A percentile compares a stretch with the other conserved stretches of the same genome.
phyloP scores from a whole-genome alignment of 2,113 vertebrate species.

The Perca fluviatilis region DNA sequence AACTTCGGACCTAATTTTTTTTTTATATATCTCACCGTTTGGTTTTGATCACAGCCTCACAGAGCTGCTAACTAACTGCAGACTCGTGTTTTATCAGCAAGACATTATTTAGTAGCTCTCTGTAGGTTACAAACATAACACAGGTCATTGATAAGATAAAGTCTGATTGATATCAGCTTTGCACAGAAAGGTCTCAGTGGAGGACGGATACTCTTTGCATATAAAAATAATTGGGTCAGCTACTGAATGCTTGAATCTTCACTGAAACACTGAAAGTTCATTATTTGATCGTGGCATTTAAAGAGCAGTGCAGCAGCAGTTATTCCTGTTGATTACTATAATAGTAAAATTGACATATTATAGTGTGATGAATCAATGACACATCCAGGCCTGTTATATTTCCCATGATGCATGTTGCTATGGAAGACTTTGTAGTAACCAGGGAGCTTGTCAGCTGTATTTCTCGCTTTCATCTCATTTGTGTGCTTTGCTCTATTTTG shows the following conservation, averaged over 20 bases:
- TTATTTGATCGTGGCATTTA: neutral
- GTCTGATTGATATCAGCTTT: neutral
- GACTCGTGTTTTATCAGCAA: neutral
- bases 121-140: neutral
- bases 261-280: neutral
- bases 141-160: constrained; percentile 8
- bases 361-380: constrained; percentile 5
- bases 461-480: constrained; percentile 3
- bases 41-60: neutral
- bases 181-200: neutral
- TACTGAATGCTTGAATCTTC: neutral
- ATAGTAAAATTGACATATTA: neutral
- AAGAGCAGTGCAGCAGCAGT: neutral
- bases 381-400: constrained; percentile 2
- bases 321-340: neutral
- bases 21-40: neutral
- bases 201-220: neutral
- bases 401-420: constrained; percentile 31
- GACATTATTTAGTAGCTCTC: neutral
- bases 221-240: neutral
- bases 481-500: constrained; percentile 40
- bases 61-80: neutral
- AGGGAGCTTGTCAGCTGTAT: constrained; percentile 15
- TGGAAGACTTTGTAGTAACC: constrained; percentile 9
- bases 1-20: neutral